Conservation (phyloP, 2,888 invertebrate genomes). For the Noctua fimbriata region DNA sequence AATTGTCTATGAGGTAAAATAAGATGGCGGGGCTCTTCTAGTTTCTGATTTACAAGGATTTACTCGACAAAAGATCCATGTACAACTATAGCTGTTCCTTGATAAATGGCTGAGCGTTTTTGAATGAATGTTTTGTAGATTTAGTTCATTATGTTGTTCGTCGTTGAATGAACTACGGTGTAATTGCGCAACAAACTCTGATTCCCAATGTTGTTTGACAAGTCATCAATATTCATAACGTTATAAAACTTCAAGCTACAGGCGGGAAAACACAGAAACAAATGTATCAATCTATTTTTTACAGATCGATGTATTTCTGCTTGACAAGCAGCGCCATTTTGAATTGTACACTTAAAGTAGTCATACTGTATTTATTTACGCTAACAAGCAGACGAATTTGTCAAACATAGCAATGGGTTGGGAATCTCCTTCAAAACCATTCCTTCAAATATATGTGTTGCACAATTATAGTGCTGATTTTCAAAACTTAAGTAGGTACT, state of each 20-base stretch:
- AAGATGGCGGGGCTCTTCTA: background rate
- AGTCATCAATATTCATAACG: background rate
- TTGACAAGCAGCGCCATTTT: too few species aligned
- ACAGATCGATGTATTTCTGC: too few species aligned
- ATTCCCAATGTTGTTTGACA: background rate
- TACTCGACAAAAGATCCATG: background rate
- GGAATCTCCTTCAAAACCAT: background rate
- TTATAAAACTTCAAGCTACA: background rate
- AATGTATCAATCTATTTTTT: too few species aligned
- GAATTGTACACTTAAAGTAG: too few species aligned
- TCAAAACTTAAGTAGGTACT: too few species aligned
- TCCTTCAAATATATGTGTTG: background rate
- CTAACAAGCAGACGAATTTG: background rate
- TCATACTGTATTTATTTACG: background rate
- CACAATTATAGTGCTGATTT: background rate
- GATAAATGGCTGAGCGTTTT: constrained; percentile 62
- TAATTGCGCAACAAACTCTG: background rate
- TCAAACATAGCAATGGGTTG: background rate
- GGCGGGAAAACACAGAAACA: too few species aligned
- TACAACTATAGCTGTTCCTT: constrained; percentile 12
- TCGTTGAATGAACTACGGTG: background rate
- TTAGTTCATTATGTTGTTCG: background rate
- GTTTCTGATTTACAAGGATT: background rate
- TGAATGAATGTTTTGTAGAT: background rate
- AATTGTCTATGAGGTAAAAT: background rate